These are phyloP conservation scores for Gadopsis bispinosus DNA, from an alignment of 2,797 vertebrate species.

Conservation along the genomic window DNA sequence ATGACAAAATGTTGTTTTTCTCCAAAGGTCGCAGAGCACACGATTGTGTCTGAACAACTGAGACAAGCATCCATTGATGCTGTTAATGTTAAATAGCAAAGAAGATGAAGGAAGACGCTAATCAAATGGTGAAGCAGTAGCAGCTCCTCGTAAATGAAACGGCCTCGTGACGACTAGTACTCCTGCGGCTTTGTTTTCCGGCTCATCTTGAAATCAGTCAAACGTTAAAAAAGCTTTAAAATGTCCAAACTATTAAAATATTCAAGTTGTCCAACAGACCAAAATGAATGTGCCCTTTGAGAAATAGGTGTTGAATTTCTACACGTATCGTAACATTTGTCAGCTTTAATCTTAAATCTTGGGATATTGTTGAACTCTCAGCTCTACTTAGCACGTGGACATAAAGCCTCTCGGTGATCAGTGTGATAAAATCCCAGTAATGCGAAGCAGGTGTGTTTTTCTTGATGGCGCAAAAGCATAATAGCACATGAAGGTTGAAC, in stretches of 20 bases:
- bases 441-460: constrained; percentile 24
- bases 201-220: constrained; percentile 63
- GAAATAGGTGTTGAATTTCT: neutral
- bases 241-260: constrained; percentile 3
- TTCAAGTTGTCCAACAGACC: neutral
- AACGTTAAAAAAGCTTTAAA: constrained; percentile 41
- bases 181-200: constrained; percentile 36
- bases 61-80: constrained; percentile 68
- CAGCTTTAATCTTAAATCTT: constrained; percentile 27
- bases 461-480: constrained; percentile 9
- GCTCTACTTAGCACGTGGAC: neutral
- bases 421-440: constrained; percentile 17
- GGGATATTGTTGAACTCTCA: constrained; percentile 23
- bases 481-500: constrained; percentile 12
- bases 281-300: constrained; percentile 7
- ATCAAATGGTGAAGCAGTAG: constrained; percentile 56
- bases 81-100: constrained; percentile 38
- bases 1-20: constrained; percentile 86
- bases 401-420: constrained; percentile 33
- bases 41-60: constrained; percentile 51
- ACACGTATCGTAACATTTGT: neutral
- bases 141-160: constrained; percentile 42
- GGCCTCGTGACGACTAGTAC: constrained; percentile 67
- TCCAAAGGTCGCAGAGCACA: constrained; percentile 72
- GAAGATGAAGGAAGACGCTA: constrained; percentile 41